A percentile compares a stretch with the other conserved stretches of the same genome.
These are phyloP conservation scores for Rissa tridactyla DNA, from an alignment of 2,113 vertebrate genomes.

Conservation along the genomic window DNA sequence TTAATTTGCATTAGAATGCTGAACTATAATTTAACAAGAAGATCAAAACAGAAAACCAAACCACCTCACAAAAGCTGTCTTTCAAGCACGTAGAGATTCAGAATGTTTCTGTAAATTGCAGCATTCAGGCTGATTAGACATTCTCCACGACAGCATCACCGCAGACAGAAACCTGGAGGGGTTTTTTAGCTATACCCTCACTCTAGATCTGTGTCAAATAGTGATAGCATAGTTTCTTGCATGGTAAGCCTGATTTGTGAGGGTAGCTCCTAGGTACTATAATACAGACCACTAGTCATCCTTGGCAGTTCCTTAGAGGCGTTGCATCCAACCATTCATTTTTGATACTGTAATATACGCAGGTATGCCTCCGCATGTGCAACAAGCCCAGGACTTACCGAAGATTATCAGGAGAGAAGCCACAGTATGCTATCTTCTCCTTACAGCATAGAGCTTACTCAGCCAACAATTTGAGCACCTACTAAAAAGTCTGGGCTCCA, in stretches of 20 bases:
- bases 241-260: background rate
- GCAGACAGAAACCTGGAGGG: background rate
- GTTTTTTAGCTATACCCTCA: background rate
- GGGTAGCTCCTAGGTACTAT: fast-evolving
- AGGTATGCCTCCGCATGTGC: background rate
- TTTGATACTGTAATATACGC: background rate
- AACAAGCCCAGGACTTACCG: background rate
- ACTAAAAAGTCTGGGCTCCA: background rate
- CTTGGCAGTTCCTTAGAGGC: background rate
- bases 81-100: background rate
- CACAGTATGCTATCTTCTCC: background rate
- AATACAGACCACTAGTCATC: background rate
- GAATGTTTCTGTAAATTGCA: background rate
- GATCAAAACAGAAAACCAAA: constrained; percentile 35
- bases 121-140: constrained; percentile 2
- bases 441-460: background rate
- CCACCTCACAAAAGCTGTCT: background rate
- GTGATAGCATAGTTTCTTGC: background rate
- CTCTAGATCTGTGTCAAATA: background rate
- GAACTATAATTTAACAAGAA: background rate
- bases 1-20: background rate
- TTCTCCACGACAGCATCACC: background rate
- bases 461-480: background rate
- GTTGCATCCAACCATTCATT: background rate
- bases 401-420: background rate